Percentiles rank a stretch among this genome's conserved stretches.
Evolutionary conservation across 2,888 invertebrate genomes (phyloP).

Genomic region (Xylota segnis): DNA sequence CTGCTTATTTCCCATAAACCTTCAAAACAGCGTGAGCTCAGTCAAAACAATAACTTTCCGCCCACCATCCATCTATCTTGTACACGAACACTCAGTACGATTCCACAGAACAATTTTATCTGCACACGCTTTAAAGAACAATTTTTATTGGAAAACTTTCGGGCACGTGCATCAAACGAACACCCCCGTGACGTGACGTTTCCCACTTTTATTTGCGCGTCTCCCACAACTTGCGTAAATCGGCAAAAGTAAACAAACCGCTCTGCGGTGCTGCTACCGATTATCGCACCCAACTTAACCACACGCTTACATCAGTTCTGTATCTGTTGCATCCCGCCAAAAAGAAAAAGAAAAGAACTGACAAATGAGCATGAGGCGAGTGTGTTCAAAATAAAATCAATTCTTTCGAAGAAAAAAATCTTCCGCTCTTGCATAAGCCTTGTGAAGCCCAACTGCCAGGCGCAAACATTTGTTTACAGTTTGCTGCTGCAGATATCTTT

Average conservation of each 20-base stretch:
- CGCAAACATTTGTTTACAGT: slow-evolving; percentile 30
- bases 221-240: slow-evolving; percentile 32
- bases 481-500: slow-evolving; percentile 25
- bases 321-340: slow-evolving; percentile 13
- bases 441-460: background rate
- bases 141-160: slow-evolving; percentile 32
- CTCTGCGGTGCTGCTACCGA: background rate
- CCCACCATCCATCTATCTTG: background rate
- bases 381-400: slow-evolving; percentile 3
- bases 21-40: slow-evolving; percentile 5
- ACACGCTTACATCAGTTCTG: slow-evolving; percentile 38
- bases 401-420: background rate
- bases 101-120: background rate
- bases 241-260: slow-evolving; percentile 30
- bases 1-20: background rate
- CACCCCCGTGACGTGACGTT: slow-evolving; percentile 26
- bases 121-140: background rate
- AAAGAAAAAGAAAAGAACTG: slow-evolving; percentile 8
- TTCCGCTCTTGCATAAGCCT: slow-evolving; percentile 26
- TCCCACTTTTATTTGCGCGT: slow-evolving; percentile 13
- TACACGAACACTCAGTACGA: background rate
- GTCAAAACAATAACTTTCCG: background rate
- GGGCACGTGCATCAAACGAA: slow-evolving; percentile 35
- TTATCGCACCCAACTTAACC: slow-evolving; percentile 27
- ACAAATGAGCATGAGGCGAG: slow-evolving; percentile 28